Evolutionary conservation across 2,797 vertebrate genomes (phyloP).

Genomic region (Coreius guichenoti): DNA sequence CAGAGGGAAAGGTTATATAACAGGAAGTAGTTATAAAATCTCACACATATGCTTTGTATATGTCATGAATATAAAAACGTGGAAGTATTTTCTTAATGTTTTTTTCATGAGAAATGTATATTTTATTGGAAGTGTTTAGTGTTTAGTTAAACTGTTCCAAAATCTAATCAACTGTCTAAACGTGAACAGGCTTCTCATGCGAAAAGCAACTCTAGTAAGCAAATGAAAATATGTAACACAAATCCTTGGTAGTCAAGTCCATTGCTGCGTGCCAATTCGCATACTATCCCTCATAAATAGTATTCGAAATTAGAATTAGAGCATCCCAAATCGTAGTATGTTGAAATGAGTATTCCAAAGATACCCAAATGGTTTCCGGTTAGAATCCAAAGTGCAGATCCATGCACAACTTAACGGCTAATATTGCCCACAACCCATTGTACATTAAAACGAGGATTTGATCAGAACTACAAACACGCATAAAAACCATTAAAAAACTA

Average conservation of each 20-base stretch:
- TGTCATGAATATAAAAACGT: background rate
- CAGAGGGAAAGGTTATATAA: constrained; percentile 10
- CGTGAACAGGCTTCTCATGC: background rate
- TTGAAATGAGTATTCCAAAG: background rate
- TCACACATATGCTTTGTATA: background rate
- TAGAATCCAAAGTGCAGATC: background rate
- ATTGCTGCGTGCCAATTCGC: background rate
- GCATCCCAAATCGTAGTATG: background rate
- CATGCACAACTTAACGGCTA: background rate
- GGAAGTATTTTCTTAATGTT: background rate
- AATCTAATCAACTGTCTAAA: background rate
- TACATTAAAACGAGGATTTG: background rate
- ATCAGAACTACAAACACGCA: background rate
- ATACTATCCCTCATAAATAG: background rate
- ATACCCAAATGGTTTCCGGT: background rate
- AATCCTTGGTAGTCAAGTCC: background rate
- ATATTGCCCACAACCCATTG: background rate
- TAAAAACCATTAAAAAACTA: background rate
- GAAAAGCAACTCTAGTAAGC: background rate
- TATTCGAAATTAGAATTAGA: background rate
- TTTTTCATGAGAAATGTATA: background rate
- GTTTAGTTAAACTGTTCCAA: background rate
- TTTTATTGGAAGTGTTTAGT: background rate
- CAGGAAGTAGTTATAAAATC: constrained; percentile 1
- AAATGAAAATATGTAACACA: background rate